Base-by-base conservation (phyloP, 1,140 invertebrate species). In the Trissolcus basalis region DNA sequence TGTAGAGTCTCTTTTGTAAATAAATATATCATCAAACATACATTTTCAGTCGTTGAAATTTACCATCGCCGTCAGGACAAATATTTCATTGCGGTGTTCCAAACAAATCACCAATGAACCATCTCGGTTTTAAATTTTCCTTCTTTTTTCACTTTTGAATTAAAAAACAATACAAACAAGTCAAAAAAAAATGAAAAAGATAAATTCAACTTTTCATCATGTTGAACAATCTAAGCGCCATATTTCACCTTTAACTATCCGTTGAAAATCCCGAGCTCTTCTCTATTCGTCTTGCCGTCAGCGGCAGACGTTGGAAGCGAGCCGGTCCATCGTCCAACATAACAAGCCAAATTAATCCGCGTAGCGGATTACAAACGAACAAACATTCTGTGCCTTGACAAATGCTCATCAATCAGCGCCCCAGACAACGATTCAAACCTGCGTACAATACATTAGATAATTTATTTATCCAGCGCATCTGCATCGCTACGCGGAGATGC, bases 401-500 rank as follows among this genome's bases (percentile, higher is more conserved):
- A 71, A 71, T 71, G 68, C 56, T 71, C 50, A 45, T 0, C 9
- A 27, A 51, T 49, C 67, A 70, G 35, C 11, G 19, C 6, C 41
- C 9, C 36, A 13, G 59, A 15, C 7, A 61, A 55, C 39, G 13
- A 74, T 56, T 50, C 44, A 56, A 9, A 12, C 19, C 48, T 61
- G 59, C 12, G 53, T 61, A 58, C 44, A 47, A 74, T 74, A 36
- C 47, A 69, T 76, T 69, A 59, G 54, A 77, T 77, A 56, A 77
- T 71, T 70, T 60, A 77, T 71, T 64, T 55, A 76, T 60, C 50
- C 53, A 32, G 63, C 53, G 39, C 44, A 60, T 51, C 51, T 36
- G 45, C 50, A 48, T 64, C 80, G 71, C 50, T 63, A 55, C 54
- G 47, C 60, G 45, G 67, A 75, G 70, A 80, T 65, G 78, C 44